Conservation (phyloP, 1,140 invertebrate species). For the Formica exsecta region DNA sequence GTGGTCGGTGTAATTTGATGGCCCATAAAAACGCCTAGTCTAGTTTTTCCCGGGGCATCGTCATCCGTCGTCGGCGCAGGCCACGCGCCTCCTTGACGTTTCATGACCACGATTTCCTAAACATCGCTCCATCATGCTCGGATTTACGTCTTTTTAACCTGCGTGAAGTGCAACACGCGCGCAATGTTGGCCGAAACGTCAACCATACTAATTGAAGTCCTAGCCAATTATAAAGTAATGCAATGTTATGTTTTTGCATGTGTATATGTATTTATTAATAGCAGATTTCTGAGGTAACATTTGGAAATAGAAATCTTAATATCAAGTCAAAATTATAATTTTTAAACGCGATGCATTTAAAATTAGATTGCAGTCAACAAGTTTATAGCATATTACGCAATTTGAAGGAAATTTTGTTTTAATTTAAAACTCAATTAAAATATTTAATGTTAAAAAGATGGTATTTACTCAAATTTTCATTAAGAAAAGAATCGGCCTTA, state of each 20-base stretch:
- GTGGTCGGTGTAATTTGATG: constrained; percentile 87
- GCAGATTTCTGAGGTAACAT: neutral
- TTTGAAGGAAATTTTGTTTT: no score
- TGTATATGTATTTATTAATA: neutral
- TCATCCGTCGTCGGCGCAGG: constrained; percentile 77
- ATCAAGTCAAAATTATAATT: neutral
- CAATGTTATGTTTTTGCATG: neutral
- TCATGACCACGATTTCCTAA: constrained; percentile 79
- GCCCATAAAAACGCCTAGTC: constrained; percentile 86
- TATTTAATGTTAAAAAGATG: constrained; percentile 17
- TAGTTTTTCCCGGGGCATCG: constrained; percentile 84
- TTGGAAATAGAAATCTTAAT: neutral
- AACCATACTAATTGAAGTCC: neutral
- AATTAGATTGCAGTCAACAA: no score
- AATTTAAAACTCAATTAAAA: neutral
- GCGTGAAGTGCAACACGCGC: constrained; percentile 41
- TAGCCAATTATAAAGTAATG: neutral
- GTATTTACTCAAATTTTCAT: neutral
- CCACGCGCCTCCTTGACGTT: constrained; percentile 77
- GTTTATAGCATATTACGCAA: no score
- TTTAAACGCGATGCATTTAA: no score
- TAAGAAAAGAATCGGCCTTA: neutral
- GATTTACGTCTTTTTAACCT: constrained; percentile 69
- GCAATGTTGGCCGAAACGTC: neutral
- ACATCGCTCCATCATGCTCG: constrained; percentile 57